Percentiles rank a stretch among this genome's conserved stretches.
phyloP scores from a whole-genome alignment of 1,140 invertebrate species.

The Mercenaria mercenaria region DNA sequence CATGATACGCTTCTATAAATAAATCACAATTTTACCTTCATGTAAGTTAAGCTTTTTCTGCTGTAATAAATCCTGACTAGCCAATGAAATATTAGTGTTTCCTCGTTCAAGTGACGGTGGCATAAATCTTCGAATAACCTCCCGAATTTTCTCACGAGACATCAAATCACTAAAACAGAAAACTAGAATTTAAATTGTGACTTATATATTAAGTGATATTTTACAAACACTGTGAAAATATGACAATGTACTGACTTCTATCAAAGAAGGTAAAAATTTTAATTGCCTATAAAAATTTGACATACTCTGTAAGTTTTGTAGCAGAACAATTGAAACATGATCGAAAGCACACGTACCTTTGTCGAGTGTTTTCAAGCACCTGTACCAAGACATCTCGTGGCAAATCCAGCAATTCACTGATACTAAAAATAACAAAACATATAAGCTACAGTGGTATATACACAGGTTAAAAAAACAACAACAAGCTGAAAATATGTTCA shows the following conservation, averaged over 20 bases:
- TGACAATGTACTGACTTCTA: too few species aligned
- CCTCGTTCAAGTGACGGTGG: conserved; percentile 65
- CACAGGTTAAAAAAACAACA: too few species aligned
- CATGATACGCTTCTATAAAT: too few species aligned
- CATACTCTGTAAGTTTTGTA: too few species aligned
- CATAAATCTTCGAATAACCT: conserved; percentile 73
- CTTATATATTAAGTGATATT: not conserved
- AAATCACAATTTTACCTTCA: conserved; percentile 66
- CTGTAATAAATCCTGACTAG: conserved; percentile 71
- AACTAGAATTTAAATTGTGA: not conserved
- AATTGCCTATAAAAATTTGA: too few species aligned
- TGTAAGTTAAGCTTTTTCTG: conserved; percentile 78
- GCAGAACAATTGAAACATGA: too few species aligned
- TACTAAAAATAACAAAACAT: conserved; percentile 69
- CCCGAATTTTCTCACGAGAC: conserved; percentile 75
- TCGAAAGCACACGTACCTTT: conserved; percentile 80
- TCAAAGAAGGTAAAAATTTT: too few species aligned
- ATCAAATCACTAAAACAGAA: conserved; percentile 75
- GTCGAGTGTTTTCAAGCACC: conserved; percentile 76
- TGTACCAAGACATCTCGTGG: conserved; percentile 78
- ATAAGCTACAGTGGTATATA: too few species aligned
- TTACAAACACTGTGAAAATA: too few species aligned
- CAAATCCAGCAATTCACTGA: conserved; percentile 79
- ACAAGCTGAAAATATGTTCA: too few species aligned
- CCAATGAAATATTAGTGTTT: conserved; percentile 64